Percentiles rank a stretch among this genome's conserved stretches.
Evolutionary conservation across 2,888 invertebrate species (phyloP).

Genomic region (Drosophila dives): DNA sequence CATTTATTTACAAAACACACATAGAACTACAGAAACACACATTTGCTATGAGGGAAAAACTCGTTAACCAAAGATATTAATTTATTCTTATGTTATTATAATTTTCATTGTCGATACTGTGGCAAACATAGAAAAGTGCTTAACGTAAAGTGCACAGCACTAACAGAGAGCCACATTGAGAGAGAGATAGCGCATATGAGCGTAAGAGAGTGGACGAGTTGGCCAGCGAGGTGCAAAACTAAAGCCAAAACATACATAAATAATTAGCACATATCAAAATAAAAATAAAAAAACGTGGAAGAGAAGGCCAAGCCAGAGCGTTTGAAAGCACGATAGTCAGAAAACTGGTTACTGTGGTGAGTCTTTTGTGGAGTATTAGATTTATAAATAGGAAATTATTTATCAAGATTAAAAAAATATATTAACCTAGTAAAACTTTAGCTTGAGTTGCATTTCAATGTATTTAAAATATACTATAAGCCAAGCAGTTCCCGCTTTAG

Average conservation of each 20-base stretch:
- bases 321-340: slow-evolving; percentile 25
- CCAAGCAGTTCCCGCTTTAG: neutral
- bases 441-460: neutral
- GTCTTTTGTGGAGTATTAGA: slow-evolving; percentile 17
- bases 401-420: neutral
- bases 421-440: neutral
- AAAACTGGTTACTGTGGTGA: slow-evolving; percentile 53
- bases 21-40: neutral
- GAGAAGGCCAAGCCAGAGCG: slow-evolving; percentile 44
- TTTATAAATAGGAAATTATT: neutral
- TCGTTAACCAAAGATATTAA: slow-evolving; percentile 14
- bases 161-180: slow-evolving; percentile 4
- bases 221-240: slow-evolving; percentile 24
- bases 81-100: slow-evolving; percentile 27
- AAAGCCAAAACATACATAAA: slow-evolving; percentile 36
- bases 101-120: slow-evolving; percentile 20
- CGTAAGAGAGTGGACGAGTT: slow-evolving; percentile 7
- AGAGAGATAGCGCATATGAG: neutral
- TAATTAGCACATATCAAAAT: slow-evolving; percentile 52
- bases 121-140: slow-evolving; percentile 39
- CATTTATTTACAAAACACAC: slow-evolving; percentile 49
- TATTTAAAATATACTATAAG: neutral
- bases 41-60: slow-evolving; percentile 20
- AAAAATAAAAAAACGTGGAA: slow-evolving; percentile 2
- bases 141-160: slow-evolving; percentile 22